Percentiles rank a stretch among this genome's conserved stretches.
phyloP scores from a whole-genome alignment of 1,140 invertebrate genomes.

The Mactra quadrangularis region DNA sequence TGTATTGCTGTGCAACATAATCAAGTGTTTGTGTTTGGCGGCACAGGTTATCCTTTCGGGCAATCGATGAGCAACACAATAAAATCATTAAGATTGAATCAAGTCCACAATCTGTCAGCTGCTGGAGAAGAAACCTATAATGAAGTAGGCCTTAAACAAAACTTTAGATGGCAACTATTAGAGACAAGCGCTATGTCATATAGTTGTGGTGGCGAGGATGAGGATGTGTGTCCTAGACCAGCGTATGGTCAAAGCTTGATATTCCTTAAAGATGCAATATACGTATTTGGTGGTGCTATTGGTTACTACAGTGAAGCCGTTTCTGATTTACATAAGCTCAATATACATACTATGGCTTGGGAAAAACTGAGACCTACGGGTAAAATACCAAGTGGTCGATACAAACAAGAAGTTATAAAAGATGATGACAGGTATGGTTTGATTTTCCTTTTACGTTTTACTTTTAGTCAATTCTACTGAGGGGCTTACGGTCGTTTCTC shows the following conservation, averaged over 20 bases:
- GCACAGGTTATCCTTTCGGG: constrained; percentile 68
- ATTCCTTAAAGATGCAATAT: constrained; percentile 63
- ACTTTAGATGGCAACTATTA: constrained; percentile 52
- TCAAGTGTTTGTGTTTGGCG: constrained; percentile 66
- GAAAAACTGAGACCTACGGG: constrained; percentile 62
- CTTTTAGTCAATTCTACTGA: too few species aligned
- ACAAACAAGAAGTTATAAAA: constrained; percentile 65
- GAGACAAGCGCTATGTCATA: constrained; percentile 64
- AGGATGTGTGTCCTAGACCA: constrained; percentile 50
- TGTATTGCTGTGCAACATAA: constrained; percentile 55
- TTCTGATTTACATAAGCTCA: constrained; percentile 63
- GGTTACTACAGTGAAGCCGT: constrained; percentile 68
- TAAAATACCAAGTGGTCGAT: constrained; percentile 62
- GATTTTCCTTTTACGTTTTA: too few species aligned
- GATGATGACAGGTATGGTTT: constrained; percentile 61
- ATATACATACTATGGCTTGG: constrained; percentile 61
- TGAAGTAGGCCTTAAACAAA: not conserved
- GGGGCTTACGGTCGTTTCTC: too few species aligned
- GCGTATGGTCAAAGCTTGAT: constrained; percentile 69
- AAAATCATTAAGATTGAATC: constrained; percentile 44
- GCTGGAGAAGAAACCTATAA: constrained; percentile 24
- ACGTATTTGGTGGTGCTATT: constrained; percentile 67
- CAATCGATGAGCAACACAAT: constrained; percentile 67
- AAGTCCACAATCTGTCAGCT: constrained; percentile 11
- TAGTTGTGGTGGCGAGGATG: constrained; percentile 31